Conservation (phyloP, 2,797 vertebrate species). For the Smutsia temminckii region DNA sequence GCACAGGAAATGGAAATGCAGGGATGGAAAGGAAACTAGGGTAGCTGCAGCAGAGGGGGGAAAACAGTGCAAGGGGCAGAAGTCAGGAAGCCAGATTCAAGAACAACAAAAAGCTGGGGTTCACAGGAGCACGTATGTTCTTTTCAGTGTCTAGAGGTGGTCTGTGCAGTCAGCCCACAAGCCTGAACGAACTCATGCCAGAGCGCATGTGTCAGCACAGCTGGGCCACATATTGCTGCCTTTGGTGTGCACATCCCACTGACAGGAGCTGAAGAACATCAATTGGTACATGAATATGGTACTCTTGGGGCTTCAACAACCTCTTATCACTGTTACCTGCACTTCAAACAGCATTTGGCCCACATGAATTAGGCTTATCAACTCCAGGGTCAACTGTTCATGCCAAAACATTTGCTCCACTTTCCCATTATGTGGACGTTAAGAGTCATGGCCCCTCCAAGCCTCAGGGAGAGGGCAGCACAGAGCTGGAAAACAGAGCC, state of each 20-base stretch:
- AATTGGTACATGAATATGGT: neutral
- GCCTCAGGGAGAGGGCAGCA: too few relatives aligned
- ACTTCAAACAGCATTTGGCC: neutral
- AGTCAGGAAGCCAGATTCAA: neutral
- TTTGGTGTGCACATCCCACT: neutral
- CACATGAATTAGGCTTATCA: neutral
- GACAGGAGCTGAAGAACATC: neutral
- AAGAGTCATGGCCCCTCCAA: neutral
- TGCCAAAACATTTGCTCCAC: fast-evolving
- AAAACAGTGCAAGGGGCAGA: neutral
- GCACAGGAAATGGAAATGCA: neutral
- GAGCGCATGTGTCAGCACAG: neutral
- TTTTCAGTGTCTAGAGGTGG: neutral
- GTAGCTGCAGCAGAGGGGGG: neutral
- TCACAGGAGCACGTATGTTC: neutral
- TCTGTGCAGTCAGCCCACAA: neutral
- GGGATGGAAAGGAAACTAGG: neutral
- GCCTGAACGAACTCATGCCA: neutral
- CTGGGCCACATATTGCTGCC: neutral
- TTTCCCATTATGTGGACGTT: fast-evolving
- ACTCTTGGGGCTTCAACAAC: neutral
- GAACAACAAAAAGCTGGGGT: fast-evolving
- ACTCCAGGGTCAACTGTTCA: neutral
- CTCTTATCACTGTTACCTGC: neutral
- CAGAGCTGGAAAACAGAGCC: neutral